Evolutionary conservation across 2,888 invertebrate species (phyloP), one percentile per base, ranked within the genome.

Genomic region (Incurvaria masculella): DNA sequence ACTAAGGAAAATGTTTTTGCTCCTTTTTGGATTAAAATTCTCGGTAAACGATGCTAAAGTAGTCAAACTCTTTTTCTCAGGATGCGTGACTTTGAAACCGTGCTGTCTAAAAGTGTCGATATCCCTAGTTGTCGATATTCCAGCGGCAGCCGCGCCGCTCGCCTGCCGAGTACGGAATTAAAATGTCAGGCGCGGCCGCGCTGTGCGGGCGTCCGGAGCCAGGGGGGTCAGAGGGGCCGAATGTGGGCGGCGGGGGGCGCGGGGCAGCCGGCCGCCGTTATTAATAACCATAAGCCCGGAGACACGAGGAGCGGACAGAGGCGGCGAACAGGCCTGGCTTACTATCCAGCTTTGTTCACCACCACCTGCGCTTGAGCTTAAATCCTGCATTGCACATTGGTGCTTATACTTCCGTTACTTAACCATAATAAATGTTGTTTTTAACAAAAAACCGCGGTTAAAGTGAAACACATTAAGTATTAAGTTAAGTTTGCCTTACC

Each of bases 281-380:
- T 78, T 78, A 78, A 78, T 78, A 76, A 78, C 78, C 76, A 78
- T 78, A 78, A 76, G 78, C 76, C 73, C 66, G 72, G 72, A 75
- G 76, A 78, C 75, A 76, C 75, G 33, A 78, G 74, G 76, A 75
- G 75, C 74, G 75, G 75, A 75, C 76, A 76, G 76, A 76, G 76
- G 74, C 76, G 76, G 74, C 76, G 64, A 55, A 55, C 60, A 65
- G 68, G 69, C 69, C 33, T 14, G 33, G 33, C 33, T 33, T 33
- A 33, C 11, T 11, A 3, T n/a, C 14, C 33, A 33, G 33, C 33
- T 33, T 33, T 33, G 33, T 14, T 33, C 3, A n/a, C 8, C 14
- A n/a, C 33, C 33, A 33, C 33, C 33, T 33, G 33, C 33, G 33
- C 33, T 33, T 11, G 14, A 8, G 33, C 33, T 14, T 33, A 33